Conservation (phyloP, 2,888 invertebrate genomes). For the Lycocerus yunnanus region DNA sequence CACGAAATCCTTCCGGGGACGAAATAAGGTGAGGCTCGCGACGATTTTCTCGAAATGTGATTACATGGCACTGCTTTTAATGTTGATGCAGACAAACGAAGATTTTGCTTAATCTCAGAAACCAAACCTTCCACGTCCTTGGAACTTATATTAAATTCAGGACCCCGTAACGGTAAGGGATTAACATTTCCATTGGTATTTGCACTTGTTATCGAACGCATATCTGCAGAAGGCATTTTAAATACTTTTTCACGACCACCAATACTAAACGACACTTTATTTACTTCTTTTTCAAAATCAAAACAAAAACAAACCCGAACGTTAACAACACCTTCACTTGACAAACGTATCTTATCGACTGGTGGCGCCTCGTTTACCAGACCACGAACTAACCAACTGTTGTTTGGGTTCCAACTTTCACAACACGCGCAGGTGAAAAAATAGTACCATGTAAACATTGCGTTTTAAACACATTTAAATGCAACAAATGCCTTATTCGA, state of each 20-base stretch:
- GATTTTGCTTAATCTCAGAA: constrained; percentile 68
- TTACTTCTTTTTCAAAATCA: constrained; percentile 8
- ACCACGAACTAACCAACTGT: constrained; percentile 47
- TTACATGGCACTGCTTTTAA: constrained; percentile 57
- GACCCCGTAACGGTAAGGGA: constrained; percentile 38
- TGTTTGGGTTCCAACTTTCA: constrained; percentile 52
- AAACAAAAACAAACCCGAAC: constrained; percentile 25
- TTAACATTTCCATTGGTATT: constrained; percentile 35
- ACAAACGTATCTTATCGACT: constrained; percentile 23
- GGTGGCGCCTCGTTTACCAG: constrained; percentile 25
- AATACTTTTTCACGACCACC: neutral
- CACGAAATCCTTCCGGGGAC: constrained; percentile 56
- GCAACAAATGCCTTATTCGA: neutral
- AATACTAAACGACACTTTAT: neutral
- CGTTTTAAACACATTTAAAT: neutral
- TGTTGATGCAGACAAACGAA: constrained; percentile 58
- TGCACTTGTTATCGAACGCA: constrained; percentile 45
- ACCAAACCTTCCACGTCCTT: constrained; percentile 69
- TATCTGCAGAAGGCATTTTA: constrained; percentile 53
- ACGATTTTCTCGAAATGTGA: constrained; percentile 53
- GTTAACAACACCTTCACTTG: constrained; percentile 15
- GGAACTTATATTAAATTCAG: constrained; percentile 54
- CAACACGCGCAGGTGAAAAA: constrained; percentile 49
- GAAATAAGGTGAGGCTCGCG: constrained; percentile 60
- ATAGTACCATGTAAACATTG: constrained; percentile 50